Base-by-base conservation (phyloP, 2,888 invertebrate species). In the Synergus laeviventris region DNA sequence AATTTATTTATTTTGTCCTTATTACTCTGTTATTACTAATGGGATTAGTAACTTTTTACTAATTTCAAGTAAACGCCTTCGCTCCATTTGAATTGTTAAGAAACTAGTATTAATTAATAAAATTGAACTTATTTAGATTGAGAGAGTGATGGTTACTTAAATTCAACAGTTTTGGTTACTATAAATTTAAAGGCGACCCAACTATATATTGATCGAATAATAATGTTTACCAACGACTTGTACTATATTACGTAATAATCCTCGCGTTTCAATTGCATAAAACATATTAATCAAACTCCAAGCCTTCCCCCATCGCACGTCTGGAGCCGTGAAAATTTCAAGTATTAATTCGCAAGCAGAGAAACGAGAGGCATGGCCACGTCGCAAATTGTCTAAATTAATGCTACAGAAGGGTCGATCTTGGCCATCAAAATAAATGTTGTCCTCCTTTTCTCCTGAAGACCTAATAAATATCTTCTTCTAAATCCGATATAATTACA, bases 371-470 rank as follows among this genome's bases (percentile, higher is more conserved):
- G 79, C 81, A 84, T 83, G 86, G 85, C 83, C 84, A 82, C 82
- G 84, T 84, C 87, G 87, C 87, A 88, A 88, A 88, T 88, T 88
- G 88, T 84, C 88, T 88, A 84, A 88, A 88, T 88, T 88, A 87
- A 87, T 85, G 83, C 82, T 81, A 80, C 85, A 82, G 82, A 86
- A 84, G 88, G 88, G 88, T 88, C 87, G 84, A 82, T 82, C 78
- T 76, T 79, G 80, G 82, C 77, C 78, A 83, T 80, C 77, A 83
- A 77, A 82, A 86, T 85, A 80, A 81, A 85, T 83, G 84, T 86
- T 78, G 84, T 80, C 78, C n/a, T 4, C n/a, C 31, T 36, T 70
- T 9, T 31, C 12, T 24, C n/a, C 0, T 45, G 4, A 70, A 9
- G 9, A 31, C 5, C 14, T 8, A n/a, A 5, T n/a, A 70, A 49